Evolutionary conservation across 2,797 vertebrate species (phyloP).

Genomic region (Nothura maculosa): DNA sequence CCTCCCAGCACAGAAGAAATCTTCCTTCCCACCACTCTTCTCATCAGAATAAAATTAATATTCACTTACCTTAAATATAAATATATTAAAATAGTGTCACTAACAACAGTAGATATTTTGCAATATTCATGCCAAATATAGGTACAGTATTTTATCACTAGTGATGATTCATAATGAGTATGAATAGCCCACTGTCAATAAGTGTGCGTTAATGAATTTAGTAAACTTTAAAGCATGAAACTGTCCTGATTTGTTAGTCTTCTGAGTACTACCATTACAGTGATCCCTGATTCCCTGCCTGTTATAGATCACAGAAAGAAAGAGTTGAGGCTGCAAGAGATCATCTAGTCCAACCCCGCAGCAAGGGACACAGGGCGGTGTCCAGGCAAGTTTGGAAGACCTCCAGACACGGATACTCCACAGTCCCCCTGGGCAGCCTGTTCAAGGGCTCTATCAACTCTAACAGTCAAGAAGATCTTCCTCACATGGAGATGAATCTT

Average conservation of each 20-base stretch:
- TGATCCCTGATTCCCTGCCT: fast-evolving
- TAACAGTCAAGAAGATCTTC: no score
- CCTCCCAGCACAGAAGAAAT: not conserved
- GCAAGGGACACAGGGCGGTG: no score
- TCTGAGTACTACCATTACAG: not conserved
- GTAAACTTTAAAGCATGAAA: not conserved
- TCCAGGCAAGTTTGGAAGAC: no score
- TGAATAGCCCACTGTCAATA: not conserved
- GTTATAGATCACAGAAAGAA: not conserved
- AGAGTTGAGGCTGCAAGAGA: no score
- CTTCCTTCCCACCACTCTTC: not conserved
- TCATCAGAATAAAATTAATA: not conserved
- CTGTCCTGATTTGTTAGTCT: not conserved
- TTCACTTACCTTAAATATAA: not conserved
- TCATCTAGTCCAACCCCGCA: no score
- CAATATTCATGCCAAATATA: not conserved
- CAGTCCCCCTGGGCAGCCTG: no score
- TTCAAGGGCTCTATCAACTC: no score
- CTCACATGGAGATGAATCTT: no score
- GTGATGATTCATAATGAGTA: not conserved
- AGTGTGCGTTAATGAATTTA: not conserved
- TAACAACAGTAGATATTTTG: not conserved
- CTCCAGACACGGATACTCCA: no score
- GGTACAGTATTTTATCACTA: not conserved
- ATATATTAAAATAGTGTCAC: not conserved